These are phyloP conservation scores for Eidolon helvum DNA, from an alignment of 2,113 vertebrate genomes.

Conservation along the genomic window DNA sequence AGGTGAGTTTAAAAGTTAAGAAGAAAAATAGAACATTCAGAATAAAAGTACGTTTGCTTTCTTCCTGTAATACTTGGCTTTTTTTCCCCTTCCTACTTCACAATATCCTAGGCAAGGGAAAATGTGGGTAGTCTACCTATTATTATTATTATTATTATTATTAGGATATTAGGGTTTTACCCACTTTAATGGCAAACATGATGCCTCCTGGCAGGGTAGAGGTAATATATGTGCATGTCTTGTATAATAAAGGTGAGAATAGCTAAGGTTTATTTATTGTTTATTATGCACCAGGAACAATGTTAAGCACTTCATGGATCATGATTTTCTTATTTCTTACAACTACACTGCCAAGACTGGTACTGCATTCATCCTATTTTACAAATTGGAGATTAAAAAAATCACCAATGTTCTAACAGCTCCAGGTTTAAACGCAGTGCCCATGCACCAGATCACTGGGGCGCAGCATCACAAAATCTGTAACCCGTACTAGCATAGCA, in stretches of 20 bases:
- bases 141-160: not conserved
- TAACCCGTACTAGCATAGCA: not conserved
- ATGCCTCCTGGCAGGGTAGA: not conserved
- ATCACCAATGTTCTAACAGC: not conserved
- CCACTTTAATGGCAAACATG: not conserved
- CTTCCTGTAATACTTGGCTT: not conserved
- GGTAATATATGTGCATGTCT: not conserved
- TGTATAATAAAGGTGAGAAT: not conserved
- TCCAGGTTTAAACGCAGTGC: not conserved
- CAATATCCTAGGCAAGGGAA: not conserved
- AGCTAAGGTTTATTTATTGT: not conserved
- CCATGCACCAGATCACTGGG: not conserved
- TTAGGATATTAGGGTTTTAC: not conserved
- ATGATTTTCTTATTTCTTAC: conserved; percentile 27
- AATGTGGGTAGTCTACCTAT: not conserved
- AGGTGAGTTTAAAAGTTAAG: conserved; percentile 70
- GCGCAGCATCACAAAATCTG: not conserved
- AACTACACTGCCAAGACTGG: not conserved
- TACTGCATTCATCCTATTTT: not conserved
- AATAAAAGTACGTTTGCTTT: conserved; percentile 33
- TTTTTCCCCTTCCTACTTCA: not conserved
- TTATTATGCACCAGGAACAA: not conserved
- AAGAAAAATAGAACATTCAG: conserved; percentile 68
- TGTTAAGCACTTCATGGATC: not conserved
- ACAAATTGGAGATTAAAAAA: not conserved